A percentile compares a stretch with the other conserved stretches of the same genome.
Evolutionary conservation across 2,797 vertebrate species (phyloP).

Genomic region (Danionella dracula): DNA sequence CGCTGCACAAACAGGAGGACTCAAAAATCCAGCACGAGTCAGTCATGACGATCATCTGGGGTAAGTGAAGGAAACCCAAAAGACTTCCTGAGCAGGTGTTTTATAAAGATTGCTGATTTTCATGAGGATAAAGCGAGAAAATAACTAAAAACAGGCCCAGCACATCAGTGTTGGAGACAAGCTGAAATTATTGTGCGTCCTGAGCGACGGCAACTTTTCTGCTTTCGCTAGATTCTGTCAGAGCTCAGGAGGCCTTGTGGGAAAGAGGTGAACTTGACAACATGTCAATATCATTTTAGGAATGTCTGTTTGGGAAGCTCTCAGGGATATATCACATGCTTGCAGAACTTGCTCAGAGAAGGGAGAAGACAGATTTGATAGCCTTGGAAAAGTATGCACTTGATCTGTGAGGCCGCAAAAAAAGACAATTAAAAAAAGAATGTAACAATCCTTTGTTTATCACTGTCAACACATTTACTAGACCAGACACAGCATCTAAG

Average conservation of each 20-base stretch:
- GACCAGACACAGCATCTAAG: slow-evolving; percentile 70
- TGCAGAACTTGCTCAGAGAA: slow-evolving; percentile 47
- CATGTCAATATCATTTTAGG: slow-evolving; percentile 80
- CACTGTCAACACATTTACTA: slow-evolving; percentile 74
- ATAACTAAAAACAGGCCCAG: slow-evolving; percentile 70
- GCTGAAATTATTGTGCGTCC: slow-evolving; percentile 70
- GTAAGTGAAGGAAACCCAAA: slow-evolving; percentile 62
- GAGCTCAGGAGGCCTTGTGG: slow-evolving; percentile 69
- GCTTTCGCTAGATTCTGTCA: slow-evolving; percentile 69
- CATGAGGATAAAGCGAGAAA: slow-evolving; percentile 48
- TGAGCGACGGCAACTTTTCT: slow-evolving; percentile 60
- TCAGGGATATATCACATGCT: slow-evolving; percentile 77
- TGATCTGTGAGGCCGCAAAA: slow-evolving; percentile 69
- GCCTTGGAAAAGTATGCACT: slow-evolving; percentile 51
- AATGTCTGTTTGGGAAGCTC: slow-evolving; percentile 64
- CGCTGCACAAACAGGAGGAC: slow-evolving; percentile 1
- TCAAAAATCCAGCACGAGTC: slow-evolving; percentile 34
- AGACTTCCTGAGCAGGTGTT: slow-evolving; percentile 67
- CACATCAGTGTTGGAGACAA: slow-evolving; percentile 69
- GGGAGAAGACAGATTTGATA: slow-evolving; percentile 47
- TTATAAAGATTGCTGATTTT: slow-evolving; percentile 63
- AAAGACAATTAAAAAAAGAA: slow-evolving; percentile 61
- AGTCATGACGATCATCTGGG: slow-evolving; percentile 34
- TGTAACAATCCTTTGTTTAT: slow-evolving; percentile 76
- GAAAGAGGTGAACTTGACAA: slow-evolving; percentile 73